Evolutionary conservation across 1,140 invertebrate genomes (phyloP), one percentile per base, ranked within the genome.

Genomic region (Parapsyche elsis): DNA sequence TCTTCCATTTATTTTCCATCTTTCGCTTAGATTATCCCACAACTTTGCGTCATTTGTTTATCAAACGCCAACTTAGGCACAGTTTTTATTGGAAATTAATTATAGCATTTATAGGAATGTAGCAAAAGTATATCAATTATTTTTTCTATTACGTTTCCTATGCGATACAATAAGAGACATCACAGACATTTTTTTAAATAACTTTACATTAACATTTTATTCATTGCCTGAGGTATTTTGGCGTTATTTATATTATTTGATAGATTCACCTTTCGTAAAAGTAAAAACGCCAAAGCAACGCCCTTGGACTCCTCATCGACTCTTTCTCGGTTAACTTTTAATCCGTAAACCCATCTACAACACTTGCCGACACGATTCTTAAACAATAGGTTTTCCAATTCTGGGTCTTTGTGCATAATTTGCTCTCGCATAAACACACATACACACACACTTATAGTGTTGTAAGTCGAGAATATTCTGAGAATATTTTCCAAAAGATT

Each of bases 381-480:
- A 67, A 67, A 67, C 64, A 67, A 67, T 67, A 26, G 64, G 24
- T 67, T 67, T 53, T 53, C 49, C 49, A 14, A 53, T 53, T 14
- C 12, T 14, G 49, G 49, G 49, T 46, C 49, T 53, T 26, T 24
- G 24, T 9, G 21, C 23, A 30, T 21, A 26, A 67, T 67, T 26
- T 14, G 23, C 64, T 67, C 64, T 9, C 16, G 21, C n/a, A 67
- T 26, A 26, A 67, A 67, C 64, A 67, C 21, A 61, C 5, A 61
- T 19, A 61, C 9, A 24, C 2, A 5, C 64, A 67, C 24, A 64
- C 12, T 64, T 64, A 64, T 23, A n/a, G n/a, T n/a, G n/a, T n/a
- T n/a, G n/a, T n/a, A n/a, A n/a, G n/a, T n/a, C n/a, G n/a, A n/a
- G n/a, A n/a, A n/a, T n/a, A n/a, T n/a, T n/a, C n/a, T n/a, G n/a